Evolutionary conservation across 2,888 invertebrate species (phyloP).

Genomic region (Campoplex nolae): DNA sequence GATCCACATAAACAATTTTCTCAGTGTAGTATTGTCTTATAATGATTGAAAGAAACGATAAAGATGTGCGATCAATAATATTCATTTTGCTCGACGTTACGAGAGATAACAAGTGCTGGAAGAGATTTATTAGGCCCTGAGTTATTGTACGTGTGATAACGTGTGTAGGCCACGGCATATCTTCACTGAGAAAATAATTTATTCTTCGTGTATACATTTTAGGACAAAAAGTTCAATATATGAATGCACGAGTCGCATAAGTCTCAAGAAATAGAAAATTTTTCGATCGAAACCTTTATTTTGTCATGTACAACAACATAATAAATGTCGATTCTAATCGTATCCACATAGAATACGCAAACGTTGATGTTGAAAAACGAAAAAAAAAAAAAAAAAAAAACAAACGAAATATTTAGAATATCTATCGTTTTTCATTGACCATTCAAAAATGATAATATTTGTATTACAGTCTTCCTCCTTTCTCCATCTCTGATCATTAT

Average conservation of each 20-base stretch:
- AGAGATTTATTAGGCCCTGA: conserved; percentile 30
- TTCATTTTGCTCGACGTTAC: background rate
- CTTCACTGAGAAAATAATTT: conserved; percentile 1
- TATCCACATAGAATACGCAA: background rate
- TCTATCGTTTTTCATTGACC: background rate
- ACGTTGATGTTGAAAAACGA: background rate
- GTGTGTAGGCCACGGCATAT: conserved; percentile 18
- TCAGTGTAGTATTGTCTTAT: background rate
- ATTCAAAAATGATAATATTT: conserved; percentile 36
- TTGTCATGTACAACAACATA: background rate
- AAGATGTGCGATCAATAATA: background rate
- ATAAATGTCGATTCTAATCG: background rate
- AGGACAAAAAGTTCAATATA: too few species aligned
- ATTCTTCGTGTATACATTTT: background rate
- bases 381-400: background rate
- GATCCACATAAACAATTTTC: background rate
- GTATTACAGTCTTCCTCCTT: conserved; percentile 63
- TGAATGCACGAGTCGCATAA: too few species aligned
- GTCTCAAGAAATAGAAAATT: background rate
- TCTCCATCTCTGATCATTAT: conserved; percentile 63
- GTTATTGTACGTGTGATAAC: conserved; percentile 1
- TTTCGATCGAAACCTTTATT: background rate
- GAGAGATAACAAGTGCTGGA: conserved; percentile 28
- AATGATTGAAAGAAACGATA: background rate
- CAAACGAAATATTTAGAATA: background rate